A percentile compares a stretch with the other conserved stretches of the same genome.
These are phyloP conservation scores for Catostylus mosaicus DNA, from an alignment of 30 jellyfish, hydroid and myxozoan species.

Conservation along the genomic window DNA sequence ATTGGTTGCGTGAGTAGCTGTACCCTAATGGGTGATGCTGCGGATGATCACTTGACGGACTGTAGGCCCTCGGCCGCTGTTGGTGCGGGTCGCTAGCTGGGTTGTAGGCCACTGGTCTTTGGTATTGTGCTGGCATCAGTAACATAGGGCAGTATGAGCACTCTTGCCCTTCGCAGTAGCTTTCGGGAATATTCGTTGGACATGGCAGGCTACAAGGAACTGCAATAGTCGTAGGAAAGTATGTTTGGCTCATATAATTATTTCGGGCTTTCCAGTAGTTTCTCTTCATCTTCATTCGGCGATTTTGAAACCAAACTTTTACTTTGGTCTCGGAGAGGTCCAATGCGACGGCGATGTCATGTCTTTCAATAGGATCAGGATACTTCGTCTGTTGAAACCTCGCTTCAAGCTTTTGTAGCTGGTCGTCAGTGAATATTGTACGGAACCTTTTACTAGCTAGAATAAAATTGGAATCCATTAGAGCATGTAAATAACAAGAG, in stretches of 20 bases:
- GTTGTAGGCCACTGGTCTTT: background rate
- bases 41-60: too few species aligned
- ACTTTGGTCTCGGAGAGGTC: constrained; percentile 25
- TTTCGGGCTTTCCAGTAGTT: background rate
- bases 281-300: constrained; percentile 28
- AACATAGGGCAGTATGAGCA: background rate
- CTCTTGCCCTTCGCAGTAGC: background rate
- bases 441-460: constrained; percentile 2
- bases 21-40: too few species aligned
- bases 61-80: background rate
- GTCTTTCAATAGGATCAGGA: constrained; percentile 19
- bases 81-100: background rate
- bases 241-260: background rate
- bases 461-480: too few species aligned
- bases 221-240: background rate
- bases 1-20: too few species aligned
- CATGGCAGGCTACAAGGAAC: background rate
- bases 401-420: constrained; percentile 19
- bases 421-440: constrained; percentile 21
- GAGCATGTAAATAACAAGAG: too few species aligned
- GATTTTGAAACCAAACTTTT: constrained; percentile 48
- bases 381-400: constrained; percentile 4
- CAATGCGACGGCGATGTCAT: constrained; percentile 1
- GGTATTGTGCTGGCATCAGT: background rate
- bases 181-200: background rate